Conservation (phyloP, 1,140 invertebrate species). For the Phocides pigmalion region DNA sequence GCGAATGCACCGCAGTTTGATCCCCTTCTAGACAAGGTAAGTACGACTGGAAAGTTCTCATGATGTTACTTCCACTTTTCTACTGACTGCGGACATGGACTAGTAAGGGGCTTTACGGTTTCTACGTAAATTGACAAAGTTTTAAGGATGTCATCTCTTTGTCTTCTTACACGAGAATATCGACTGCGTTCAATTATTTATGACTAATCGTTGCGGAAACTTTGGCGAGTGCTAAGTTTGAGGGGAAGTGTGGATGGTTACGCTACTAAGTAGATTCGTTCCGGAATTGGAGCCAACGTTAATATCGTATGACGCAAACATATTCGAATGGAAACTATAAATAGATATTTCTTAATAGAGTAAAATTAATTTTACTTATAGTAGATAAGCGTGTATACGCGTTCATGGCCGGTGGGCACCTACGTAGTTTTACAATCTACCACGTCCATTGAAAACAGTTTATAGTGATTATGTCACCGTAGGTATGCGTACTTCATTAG, state of each 20-base stretch:
- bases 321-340: not conserved
- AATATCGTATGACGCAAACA: conserved; percentile 12
- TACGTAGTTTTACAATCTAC: conserved; percentile 18
- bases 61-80: conserved; percentile 77
- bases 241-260: conserved; percentile 43
- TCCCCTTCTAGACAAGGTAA: conserved; percentile 81
- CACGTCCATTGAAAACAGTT: conserved; percentile 14
- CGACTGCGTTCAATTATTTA: conserved; percentile 76
- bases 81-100: conserved; percentile 70
- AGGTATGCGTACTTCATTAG: not conserved
- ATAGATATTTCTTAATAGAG: conserved; percentile 1
- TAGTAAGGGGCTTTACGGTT: conserved; percentile 72
- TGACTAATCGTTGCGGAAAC: conserved; percentile 70
- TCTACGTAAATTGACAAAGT: conserved; percentile 78
- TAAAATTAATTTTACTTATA: not conserved
- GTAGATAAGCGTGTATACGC: conserved; percentile 1
- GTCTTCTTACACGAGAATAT: conserved; percentile 72
- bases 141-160: conserved; percentile 77
- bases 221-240: conserved; percentile 62
- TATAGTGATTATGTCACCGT: conserved; percentile 21
- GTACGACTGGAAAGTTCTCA: conserved; percentile 79
- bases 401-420: conserved; percentile 19
- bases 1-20: conserved; percentile 81
- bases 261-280: conserved; percentile 21
- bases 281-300: conserved; percentile 3